A percentile compares a stretch with the other conserved stretches of the same genome.
These are phyloP conservation scores for Athalia cordata DNA, from an alignment of 2,888 invertebrate species.

Conservation along the genomic window DNA sequence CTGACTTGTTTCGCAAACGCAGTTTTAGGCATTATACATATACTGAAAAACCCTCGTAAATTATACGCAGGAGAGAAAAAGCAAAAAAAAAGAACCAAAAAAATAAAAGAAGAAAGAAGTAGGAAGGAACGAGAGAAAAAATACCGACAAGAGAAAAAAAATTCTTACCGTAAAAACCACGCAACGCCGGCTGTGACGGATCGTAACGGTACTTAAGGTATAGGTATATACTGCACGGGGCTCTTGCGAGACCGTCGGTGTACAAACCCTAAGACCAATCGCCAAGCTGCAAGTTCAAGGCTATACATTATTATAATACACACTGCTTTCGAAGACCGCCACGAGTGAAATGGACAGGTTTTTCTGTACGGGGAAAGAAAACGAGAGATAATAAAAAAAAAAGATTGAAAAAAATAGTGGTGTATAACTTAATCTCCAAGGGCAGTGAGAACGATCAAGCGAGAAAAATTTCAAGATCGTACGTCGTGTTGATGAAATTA, in stretches of 20 bases:
- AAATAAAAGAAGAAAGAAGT: background rate
- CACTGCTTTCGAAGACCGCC: too few relatives aligned
- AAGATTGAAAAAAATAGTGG: too few relatives aligned
- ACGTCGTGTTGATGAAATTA: too few relatives aligned
- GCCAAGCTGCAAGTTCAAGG: conserved; percentile 15
- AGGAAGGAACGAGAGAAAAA: background rate
- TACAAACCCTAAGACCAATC: conserved; percentile 17
- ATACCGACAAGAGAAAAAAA: conserved; percentile 3
- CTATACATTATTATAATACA: background rate
- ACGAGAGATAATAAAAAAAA: background rate
- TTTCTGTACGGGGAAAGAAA: background rate
- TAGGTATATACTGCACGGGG: background rate
- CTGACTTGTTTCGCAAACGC: background rate
- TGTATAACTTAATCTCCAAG: too few relatives aligned
- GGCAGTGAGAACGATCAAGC: too few relatives aligned
- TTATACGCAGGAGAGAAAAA: background rate
- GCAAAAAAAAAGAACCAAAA: background rate
- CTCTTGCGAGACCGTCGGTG: conserved; percentile 29
- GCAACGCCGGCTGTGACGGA: conserved; percentile 58
- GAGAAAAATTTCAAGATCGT: too few relatives aligned
- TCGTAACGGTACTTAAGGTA: conserved; percentile 59
- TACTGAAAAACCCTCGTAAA: conserved; percentile 33
- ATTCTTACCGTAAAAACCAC: conserved; percentile 58
- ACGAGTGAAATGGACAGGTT: background rate
- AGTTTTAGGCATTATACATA: too few relatives aligned